Conservation (phyloP, 2,888 invertebrate species). For the Ctena decussata region DNA sequence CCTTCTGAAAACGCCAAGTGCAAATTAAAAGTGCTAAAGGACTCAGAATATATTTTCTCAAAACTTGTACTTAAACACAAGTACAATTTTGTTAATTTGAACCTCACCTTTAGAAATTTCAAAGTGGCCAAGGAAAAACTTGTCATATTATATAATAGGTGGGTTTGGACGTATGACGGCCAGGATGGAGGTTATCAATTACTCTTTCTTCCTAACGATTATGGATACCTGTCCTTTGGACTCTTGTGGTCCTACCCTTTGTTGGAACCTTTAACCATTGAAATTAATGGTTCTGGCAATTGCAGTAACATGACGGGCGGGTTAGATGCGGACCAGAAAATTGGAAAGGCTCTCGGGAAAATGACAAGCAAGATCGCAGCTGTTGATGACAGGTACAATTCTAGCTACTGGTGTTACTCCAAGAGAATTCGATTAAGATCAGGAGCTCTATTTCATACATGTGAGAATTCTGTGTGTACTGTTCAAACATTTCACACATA, state of each 20-base stretch:
- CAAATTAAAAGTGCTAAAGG: not conserved
- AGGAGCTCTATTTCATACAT: conserved; percentile 10
- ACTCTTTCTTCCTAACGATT: conserved; percentile 45
- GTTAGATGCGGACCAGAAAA: conserved; percentile 15
- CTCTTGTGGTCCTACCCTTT: conserved; percentile 33
- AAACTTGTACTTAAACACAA: conserved; percentile 4
- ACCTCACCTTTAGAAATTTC: conserved; percentile 9
- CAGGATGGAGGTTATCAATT: conserved; percentile 35
- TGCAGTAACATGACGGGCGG: conserved; percentile 31
- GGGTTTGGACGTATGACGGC: conserved; percentile 58
- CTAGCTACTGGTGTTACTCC: conserved; percentile 55
- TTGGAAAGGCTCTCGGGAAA: conserved; percentile 39
- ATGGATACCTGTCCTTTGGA: conserved; percentile 51
- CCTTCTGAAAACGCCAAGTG: too few relatives aligned
- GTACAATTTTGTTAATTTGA: conserved; percentile 44
- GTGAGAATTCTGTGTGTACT: conserved; percentile 43
- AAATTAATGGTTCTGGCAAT: not conserved
- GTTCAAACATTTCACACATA: conserved; percentile 52
- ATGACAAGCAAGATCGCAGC: conserved; percentile 35
- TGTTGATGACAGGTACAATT: conserved; percentile 33
- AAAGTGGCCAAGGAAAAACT: conserved; percentile 13
- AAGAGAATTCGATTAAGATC: too few relatives aligned
- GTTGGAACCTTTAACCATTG: not conserved
- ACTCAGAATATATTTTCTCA: conserved; percentile 10
- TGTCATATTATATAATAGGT: conserved; percentile 22